phyloP scores from a whole-genome alignment of 1,140 invertebrate genomes.

The Alviniconcha marisindica region DNA sequence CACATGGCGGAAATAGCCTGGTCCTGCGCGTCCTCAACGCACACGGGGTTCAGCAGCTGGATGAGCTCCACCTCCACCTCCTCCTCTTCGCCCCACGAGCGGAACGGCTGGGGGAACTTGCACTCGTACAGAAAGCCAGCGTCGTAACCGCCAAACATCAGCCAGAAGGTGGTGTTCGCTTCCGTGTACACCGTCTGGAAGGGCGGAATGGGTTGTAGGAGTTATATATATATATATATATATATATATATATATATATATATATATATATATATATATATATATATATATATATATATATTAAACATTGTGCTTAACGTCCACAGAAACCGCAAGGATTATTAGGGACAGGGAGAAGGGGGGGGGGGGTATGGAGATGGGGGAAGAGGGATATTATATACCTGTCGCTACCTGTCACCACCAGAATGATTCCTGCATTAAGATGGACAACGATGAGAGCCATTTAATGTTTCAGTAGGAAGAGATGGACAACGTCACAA shows the following conservation, averaged over 20 bases:
- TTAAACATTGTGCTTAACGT: too few relatives aligned
- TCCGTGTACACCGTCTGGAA: neutral
- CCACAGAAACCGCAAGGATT: too few relatives aligned
- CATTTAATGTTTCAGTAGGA: too few relatives aligned
- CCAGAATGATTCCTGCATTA: too few relatives aligned
- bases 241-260: neutral
- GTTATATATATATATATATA: neutral
- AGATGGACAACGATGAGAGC: too few relatives aligned
- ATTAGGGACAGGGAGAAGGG: too few relatives aligned
- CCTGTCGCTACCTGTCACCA: too few relatives aligned
- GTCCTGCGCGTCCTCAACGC: conserved; percentile 29
- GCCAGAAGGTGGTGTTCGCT: neutral
- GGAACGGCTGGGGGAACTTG: neutral
- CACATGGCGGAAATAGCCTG: conserved; percentile 20
- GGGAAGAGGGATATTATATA: too few relatives aligned
- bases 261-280: too few relatives aligned
- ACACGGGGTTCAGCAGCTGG: conserved; percentile 16
- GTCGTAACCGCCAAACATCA: conserved; percentile 45
- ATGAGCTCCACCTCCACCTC: neutral
- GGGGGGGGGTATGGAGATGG: too few relatives aligned
- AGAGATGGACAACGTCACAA: too few relatives aligned
- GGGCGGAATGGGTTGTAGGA: neutral
- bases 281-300: neutral
- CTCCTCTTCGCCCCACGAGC: neutral
- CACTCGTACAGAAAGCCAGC: conserved; percentile 44